These are phyloP conservation scores for Strigamia maritima DNA, from an alignment of 2,888 invertebrate genomes.

Conservation along the genomic window DNA sequence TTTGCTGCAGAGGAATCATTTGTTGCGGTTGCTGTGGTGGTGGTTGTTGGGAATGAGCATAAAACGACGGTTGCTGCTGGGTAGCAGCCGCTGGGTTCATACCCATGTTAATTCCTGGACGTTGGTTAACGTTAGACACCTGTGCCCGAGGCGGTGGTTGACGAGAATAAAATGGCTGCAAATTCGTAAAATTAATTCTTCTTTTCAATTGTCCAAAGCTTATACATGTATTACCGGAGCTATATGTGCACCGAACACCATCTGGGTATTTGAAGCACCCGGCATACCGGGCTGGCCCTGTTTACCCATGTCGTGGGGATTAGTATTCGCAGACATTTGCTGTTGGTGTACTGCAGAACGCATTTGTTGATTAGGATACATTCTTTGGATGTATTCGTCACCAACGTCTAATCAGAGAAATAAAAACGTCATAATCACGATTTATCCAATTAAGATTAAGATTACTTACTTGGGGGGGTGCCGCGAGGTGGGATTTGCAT, in stretches of 20 bases:
- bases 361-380: background rate
- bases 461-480: background rate
- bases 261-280: conserved; percentile 2
- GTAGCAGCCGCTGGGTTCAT: background rate
- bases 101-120: background rate
- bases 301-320: conserved; percentile 41
- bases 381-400: conserved; percentile 6
- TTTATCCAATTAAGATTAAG: background rate
- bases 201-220: background rate
- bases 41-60: background rate
- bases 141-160: conserved; percentile 3
- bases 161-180: conserved; percentile 2
- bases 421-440: background rate
- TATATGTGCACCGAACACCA: background rate
- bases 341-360: background rate
- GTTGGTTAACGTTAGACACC: background rate
- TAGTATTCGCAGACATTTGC: background rate
- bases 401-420: background rate
- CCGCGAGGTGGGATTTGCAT: conserved; percentile 4
- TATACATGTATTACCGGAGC: background rate
- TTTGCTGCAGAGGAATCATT: background rate
- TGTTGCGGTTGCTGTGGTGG: background rate
- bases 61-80: background rate
- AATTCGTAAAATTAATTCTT: background rate
- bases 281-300: conserved; percentile 38